Percentiles rank a stretch among this genome's conserved stretches.
These are phyloP conservation scores for Misgurnus anguillicaudatus DNA, from an alignment of 2,113 vertebrate species.

Conservation along the genomic window DNA sequence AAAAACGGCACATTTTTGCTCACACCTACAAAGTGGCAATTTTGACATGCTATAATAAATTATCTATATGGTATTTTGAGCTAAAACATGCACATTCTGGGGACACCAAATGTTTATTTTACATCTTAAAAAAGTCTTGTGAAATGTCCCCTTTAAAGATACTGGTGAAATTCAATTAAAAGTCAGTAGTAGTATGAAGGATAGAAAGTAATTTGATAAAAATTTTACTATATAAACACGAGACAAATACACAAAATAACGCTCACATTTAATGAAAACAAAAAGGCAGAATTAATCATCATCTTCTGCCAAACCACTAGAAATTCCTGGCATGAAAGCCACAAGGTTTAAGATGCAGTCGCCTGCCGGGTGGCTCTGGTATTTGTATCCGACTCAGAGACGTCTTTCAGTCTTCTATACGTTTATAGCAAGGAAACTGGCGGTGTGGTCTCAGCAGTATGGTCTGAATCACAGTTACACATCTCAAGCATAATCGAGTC, in stretches of 20 bases:
- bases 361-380: conserved; percentile 1
- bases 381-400: conserved; percentile 29
- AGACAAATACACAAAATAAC: conserved; percentile 1
- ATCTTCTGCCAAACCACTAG: conserved; percentile 32
- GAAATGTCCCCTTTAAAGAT: too few relatives aligned
- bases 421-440: not conserved
- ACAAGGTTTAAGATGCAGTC: conserved; percentile 14
- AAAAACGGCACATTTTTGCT: too few relatives aligned
- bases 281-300: conserved; percentile 17
- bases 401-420: not conserved
- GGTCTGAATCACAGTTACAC: conserved; percentile 41
- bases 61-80: too few relatives aligned
- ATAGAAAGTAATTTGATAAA: not conserved
- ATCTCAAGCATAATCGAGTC: conserved; percentile 46
- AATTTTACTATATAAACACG: conserved; percentile 1
- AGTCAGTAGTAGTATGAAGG: not conserved
- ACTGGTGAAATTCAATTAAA: not conserved
- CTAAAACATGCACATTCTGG: too few relatives aligned
- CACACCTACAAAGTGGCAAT: too few relatives aligned
- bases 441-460: conserved; percentile 36
- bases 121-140: too few relatives aligned
- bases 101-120: too few relatives aligned
- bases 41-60: too few relatives aligned
- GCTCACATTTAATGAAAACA: conserved; percentile 5
- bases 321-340: conserved; percentile 15